Base-by-base conservation (phyloP, 2,888 invertebrate species). In the Oithona nana region DNA sequence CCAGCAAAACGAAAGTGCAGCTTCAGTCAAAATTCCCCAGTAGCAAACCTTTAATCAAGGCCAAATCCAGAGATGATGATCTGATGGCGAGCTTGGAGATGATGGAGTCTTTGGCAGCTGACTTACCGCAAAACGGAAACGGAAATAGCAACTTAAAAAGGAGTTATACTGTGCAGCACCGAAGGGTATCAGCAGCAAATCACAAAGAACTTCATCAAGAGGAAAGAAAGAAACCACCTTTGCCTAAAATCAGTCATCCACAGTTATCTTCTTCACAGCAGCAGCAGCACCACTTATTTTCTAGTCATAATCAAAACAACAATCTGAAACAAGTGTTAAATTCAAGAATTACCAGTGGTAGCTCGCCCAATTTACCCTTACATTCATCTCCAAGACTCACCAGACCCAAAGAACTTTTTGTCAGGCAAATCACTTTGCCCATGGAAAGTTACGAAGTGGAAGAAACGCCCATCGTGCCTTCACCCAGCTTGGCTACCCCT, bases 71-170 rank as follows among this genome's bases (percentile, higher is more conserved):
- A 6, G 22, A 57, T 30, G 57, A 57, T 22, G 57, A 57, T 26
- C 57, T 57, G 13, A 57, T 57, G 57, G 57, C 57, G n/a, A 30
- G 31, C 20, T 20, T 57, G 16, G 57, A 57, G 20, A 30, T 57
- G 31, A 57, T 57, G 57, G 31, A 30, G 22, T 30, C 29, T 20
- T 26, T 57, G 26, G 57, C 57, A 8, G 29, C 57, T n/a, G 57
- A 57, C 31, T 57, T 57, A 31, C 57, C 51, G 13, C 54, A 54
- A 24, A 20, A 16, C 20, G 13, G 8, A 6, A 16, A 20, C 26
- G 26, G 22, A 20, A 54, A 54, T 54, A 26, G 24, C 54, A 16
- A 16, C 54, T 26, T 54, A 26, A 54, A 26, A 54, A 20, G 54
- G 26, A 54, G 54, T 26, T 26, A 16, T 3, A 54, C 54, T 3